phyloP scores from a whole-genome alignment of 2,113 vertebrate species.

The Sinocyclocheilus maitianheensis region DNA sequence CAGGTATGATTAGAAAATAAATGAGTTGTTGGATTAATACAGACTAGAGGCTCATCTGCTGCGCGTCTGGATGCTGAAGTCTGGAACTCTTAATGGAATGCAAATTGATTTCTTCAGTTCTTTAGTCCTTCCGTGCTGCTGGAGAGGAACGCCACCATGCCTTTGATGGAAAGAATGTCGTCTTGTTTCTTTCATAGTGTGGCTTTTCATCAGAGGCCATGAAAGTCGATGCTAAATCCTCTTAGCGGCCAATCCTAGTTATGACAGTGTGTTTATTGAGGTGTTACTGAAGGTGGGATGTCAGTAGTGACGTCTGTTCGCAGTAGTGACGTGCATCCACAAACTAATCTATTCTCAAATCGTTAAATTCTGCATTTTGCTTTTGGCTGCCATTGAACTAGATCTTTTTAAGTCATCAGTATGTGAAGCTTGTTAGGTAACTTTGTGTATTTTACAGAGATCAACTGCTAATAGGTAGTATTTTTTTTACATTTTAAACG shows the following conservation, averaged over 20 bases:
- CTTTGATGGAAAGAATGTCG: slow-evolving; percentile 48
- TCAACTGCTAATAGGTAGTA: not conserved
- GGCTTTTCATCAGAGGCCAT: slow-evolving; percentile 42
- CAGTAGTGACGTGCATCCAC: not conserved
- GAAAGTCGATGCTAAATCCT: slow-evolving; percentile 45
- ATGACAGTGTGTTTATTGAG: slow-evolving; percentile 12
- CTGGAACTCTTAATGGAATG: slow-evolving; percentile 58
- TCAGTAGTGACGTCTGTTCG: not conserved
- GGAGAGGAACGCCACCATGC: slow-evolving; percentile 24
- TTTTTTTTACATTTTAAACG: not conserved
- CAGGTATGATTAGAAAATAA: slow-evolving; percentile 59
- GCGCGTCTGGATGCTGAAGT: slow-evolving; percentile 31
- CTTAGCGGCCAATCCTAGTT: slow-evolving; percentile 33
- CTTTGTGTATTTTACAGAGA: not conserved
- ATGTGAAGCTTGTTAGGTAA: not conserved
- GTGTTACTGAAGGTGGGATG: not conserved
- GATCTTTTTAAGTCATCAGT: not conserved
- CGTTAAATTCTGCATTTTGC: not conserved
- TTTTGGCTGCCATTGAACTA: not conserved
- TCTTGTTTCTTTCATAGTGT: slow-evolving; percentile 39
- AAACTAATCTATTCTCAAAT: not conserved
- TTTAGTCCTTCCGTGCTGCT: slow-evolving; percentile 25
- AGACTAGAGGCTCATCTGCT: slow-evolving; percentile 45
- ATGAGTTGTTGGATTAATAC: slow-evolving; percentile 55
- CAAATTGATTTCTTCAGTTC: slow-evolving; percentile 58